phyloP scores from a whole-genome alignment of 2,113 vertebrate species.

The Etia nguti region DNA sequence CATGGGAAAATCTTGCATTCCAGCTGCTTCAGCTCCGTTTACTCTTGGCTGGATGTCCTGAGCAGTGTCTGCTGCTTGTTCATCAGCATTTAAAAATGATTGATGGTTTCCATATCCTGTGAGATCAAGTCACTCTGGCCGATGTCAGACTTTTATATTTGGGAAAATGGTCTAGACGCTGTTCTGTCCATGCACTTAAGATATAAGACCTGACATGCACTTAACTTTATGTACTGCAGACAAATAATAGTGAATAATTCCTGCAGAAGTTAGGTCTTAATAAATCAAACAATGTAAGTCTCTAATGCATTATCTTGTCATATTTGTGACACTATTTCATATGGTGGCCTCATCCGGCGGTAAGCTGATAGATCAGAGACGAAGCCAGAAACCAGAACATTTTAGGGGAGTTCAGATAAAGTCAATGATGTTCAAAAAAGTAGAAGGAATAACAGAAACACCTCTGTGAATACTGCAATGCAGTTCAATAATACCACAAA shows the following conservation, averaged over 20 bases:
- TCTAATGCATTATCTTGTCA: neutral
- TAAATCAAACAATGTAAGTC: neutral
- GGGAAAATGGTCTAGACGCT: neutral
- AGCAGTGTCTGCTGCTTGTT: neutral
- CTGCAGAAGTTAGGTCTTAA: neutral
- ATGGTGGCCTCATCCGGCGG: neutral
- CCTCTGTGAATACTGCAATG: neutral
- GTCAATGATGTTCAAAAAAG: neutral
- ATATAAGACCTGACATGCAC: neutral
- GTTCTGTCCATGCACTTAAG: neutral
- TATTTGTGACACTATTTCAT: neutral
- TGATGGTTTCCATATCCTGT: neutral
- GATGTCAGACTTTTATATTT: neutral
- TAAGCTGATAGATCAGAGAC: neutral
- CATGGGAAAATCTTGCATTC: neutral
- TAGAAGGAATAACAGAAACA: neutral
- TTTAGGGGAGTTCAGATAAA: neutral
- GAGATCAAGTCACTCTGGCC: neutral
- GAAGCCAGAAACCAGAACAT: neutral
- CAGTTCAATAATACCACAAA: neutral
- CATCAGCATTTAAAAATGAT: slow-evolving; percentile 7
- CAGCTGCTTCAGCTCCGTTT: neutral
- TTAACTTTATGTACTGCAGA: neutral
- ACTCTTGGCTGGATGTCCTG: neutral
- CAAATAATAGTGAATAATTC: neutral